Percentiles rank a stretch among this genome's conserved stretches.
phyloP scores from a whole-genome alignment of 2,797 vertebrate species.

The Hemibagrus guttatus region DNA sequence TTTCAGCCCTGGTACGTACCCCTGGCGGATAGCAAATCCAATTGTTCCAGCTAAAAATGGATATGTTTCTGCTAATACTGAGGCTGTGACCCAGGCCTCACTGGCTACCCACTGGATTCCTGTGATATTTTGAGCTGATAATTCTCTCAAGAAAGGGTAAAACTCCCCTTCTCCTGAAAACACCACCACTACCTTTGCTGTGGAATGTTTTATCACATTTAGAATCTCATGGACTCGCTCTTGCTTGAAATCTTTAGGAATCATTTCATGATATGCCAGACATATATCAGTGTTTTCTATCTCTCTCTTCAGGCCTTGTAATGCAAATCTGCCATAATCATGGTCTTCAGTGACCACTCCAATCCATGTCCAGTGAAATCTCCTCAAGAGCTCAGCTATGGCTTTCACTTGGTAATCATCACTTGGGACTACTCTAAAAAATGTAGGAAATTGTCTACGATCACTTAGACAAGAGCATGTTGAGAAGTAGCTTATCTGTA shows the following conservation, averaged over 20 bases:
- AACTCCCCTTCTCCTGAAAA: constrained; percentile 64
- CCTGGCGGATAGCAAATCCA: constrained; percentile 61
- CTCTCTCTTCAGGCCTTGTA: constrained; percentile 55
- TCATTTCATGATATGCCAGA: constrained; percentile 63
- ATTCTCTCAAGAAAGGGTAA: constrained; percentile 62
- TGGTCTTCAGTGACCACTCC: constrained; percentile 60
- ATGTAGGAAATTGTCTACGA: constrained; percentile 60
- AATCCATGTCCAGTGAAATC: constrained; percentile 63
- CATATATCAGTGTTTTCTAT: constrained; percentile 58
- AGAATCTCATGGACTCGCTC: constrained; percentile 58
- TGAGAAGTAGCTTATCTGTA: constrained; percentile 63
- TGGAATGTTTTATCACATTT: constrained; percentile 58
- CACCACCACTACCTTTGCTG: constrained; percentile 61
- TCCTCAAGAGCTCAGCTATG: constrained; percentile 57
- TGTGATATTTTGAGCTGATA: constrained; percentile 59
- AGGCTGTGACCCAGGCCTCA: constrained; percentile 64
- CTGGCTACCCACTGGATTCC: constrained; percentile 67
- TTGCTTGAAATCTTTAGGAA: constrained; percentile 61
- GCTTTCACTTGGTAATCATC: constrained; percentile 62
- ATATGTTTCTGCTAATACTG: constrained; percentile 58
- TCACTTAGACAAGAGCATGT: constrained; percentile 61
- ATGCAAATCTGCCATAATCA: constrained; percentile 60
- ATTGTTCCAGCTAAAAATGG: constrained; percentile 60
- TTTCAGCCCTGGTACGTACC: constrained; percentile 54
- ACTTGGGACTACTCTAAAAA: constrained; percentile 59